Conservation (phyloP, 2,797 vertebrate species). For the Girardinus metallicus region DNA sequence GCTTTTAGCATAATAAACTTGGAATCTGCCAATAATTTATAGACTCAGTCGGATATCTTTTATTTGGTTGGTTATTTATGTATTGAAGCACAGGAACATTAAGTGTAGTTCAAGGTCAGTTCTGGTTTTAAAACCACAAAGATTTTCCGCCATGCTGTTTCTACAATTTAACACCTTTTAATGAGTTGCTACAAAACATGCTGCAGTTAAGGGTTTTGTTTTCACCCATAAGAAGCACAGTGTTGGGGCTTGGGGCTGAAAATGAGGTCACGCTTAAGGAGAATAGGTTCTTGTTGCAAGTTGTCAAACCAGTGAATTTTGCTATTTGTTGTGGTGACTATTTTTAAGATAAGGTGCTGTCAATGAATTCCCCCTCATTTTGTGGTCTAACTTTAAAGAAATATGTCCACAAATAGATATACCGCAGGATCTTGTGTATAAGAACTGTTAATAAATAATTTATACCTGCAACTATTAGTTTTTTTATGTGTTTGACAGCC, state of each 20-base stretch:
- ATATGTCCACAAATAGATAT: background rate
- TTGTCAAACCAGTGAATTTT: background rate
- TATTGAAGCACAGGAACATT: background rate
- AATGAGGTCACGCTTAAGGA: background rate
- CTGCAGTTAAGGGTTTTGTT: background rate
- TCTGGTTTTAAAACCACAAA: conserved; percentile 30
- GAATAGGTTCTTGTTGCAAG: background rate
- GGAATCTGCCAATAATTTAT: background rate
- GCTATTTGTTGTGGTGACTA: background rate
- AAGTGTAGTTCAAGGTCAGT: background rate
- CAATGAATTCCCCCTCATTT: background rate
- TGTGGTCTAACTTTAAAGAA: background rate
- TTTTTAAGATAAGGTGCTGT: background rate
- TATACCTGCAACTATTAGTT: background rate
- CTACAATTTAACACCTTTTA: background rate
- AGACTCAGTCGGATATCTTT: background rate
- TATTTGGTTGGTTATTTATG: background rate
- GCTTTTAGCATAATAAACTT: background rate
- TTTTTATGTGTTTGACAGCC: background rate
- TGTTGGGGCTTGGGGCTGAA: background rate
- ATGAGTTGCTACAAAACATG: background rate
- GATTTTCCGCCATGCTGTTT: background rate
- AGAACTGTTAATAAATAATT: background rate
- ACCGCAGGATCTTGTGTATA: background rate
- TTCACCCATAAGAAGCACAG: background rate